These are phyloP conservation scores for Rhegmatorhina hoffmannsi DNA, from an alignment of 2,113 vertebrate species.

Conservation along the genomic window DNA sequence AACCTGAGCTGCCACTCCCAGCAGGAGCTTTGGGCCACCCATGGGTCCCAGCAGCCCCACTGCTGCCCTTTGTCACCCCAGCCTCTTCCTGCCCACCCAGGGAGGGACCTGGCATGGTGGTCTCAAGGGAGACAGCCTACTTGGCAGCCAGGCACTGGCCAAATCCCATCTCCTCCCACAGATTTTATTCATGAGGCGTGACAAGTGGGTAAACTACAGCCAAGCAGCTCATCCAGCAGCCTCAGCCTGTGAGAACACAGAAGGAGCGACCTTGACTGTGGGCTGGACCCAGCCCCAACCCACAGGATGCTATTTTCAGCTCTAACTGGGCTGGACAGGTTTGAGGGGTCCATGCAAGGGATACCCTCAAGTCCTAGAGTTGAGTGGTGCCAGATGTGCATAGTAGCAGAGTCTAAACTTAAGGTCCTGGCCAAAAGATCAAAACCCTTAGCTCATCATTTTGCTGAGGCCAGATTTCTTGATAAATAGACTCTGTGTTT, in stretches of 20 bases:
- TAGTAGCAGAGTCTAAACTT: background rate
- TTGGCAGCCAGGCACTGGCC: background rate
- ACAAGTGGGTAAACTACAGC: background rate
- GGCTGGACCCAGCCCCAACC: background rate
- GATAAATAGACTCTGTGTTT: background rate
- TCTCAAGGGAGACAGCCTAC: background rate
- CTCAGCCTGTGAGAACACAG: background rate
- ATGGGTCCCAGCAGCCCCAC: background rate
- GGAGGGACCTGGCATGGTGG: background rate
- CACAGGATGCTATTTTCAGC: background rate
- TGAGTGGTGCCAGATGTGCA: background rate
- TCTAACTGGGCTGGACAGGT: background rate
- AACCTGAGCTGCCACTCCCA: background rate
- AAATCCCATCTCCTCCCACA: background rate
- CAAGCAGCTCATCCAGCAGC: background rate
- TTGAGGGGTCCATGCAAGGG: background rate
- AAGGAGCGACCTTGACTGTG: background rate
- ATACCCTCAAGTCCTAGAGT: background rate
- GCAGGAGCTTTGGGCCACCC: background rate
- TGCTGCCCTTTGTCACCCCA: background rate
- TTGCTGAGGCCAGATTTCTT: background rate
- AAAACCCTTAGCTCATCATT: background rate
- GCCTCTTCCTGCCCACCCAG: background rate
- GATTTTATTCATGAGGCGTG: background rate
- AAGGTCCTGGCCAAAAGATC: background rate